Evolutionary conservation across 2,113 vertebrate genomes (phyloP), one percentile per base, ranked within the genome.

Genomic region (Xerus inauris): DNA sequence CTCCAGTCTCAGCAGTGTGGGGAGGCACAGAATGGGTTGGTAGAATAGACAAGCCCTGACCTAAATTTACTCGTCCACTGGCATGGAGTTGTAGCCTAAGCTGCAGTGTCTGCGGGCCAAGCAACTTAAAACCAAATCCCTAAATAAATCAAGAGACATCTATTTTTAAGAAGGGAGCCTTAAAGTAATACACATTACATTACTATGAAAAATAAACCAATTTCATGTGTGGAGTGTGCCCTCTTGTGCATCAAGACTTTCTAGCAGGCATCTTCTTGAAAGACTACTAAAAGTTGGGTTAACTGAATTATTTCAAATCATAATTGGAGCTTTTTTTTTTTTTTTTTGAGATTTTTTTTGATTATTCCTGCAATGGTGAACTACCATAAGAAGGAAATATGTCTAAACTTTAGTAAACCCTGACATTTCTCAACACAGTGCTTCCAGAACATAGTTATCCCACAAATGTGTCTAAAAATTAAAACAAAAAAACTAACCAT

Each of bases 201-300:
- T 67, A 59, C 79, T 79, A 62, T 13, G 51, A 93, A 85, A 83
- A 93, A 86, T 30, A 87, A 90, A 20, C 19, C 1, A 1, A 59
- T 28, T 95, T 30, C 11, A 49, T 62, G 20, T 30, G 42, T 20
- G 0, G 49, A 95, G 40, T 45, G 4, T 96, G 97, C 95, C 98
- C 96, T 94, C 98, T 97, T 42, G 92, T 96, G 97, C 76, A 35
- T 67, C 35, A 73, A 92, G 62, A 64, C 57, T 76, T 93, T 69
- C 93, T 3, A 10, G 95, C 98, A 98, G 73, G 47, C 3, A 79
- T 83, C 62, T 75, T 65, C 67, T 26, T 24, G 22, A 92, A 84
- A 88, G 49, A 69, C 32, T 24, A 57, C 28, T 32, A 87, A 87
- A 92, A 73, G 22, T 8, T 47, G 3, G 12, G n/a, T 45, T 32